These are phyloP conservation scores for Nothocercus julius DNA, from an alignment of 2,113 vertebrate species.

Conservation along the genomic window DNA sequence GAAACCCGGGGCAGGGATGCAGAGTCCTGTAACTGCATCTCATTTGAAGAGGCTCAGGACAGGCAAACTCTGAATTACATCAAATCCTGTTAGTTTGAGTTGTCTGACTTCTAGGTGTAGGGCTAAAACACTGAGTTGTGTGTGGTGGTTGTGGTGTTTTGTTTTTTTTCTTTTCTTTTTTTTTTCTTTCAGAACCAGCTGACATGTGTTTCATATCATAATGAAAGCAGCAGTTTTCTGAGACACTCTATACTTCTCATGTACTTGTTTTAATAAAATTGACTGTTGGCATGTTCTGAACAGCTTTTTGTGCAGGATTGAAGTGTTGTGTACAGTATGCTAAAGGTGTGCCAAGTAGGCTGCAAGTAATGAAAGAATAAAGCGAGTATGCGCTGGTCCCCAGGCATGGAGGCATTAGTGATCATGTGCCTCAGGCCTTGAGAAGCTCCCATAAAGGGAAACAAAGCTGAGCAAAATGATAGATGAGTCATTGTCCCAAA, in stretches of 20 bases:
- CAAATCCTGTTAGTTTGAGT: neutral
- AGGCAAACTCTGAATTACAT: neutral
- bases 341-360: slow-evolving; percentile 25
- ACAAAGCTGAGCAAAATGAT: neutral
- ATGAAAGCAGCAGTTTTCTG: slow-evolving; percentile 9
- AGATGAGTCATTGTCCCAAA: neutral
- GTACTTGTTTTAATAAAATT: slow-evolving; percentile 16
- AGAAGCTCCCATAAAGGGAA: neutral
- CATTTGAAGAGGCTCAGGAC: neutral
- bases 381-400: neutral
- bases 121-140: neutral
- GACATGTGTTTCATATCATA: neutral
- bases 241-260: neutral
- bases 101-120: neutral
- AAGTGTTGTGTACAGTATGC: neutral
- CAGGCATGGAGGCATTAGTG: neutral
- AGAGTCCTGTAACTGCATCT: neutral
- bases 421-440: neutral
- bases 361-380: neutral
- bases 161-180: too few species aligned
- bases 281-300: neutral
- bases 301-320: neutral
- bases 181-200: neutral
- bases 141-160: too few species aligned
- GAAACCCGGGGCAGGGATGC: neutral